Percentiles rank a stretch among this genome's conserved stretches.
These are phyloP conservation scores for Drosophila busckii DNA, from an alignment of 1,140 invertebrate species.

Conservation along the genomic window DNA sequence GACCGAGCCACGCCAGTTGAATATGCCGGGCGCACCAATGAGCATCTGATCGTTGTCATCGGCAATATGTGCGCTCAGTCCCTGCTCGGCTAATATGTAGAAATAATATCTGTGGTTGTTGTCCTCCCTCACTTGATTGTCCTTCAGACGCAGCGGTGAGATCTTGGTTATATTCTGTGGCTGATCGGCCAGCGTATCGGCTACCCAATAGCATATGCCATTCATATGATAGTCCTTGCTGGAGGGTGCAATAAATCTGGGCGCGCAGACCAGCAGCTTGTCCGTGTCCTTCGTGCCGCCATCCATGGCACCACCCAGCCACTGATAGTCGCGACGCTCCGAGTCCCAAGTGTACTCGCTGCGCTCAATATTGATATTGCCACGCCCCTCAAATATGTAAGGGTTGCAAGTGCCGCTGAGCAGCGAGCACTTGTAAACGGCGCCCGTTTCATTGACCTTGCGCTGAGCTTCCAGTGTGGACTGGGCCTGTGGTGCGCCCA, in stretches of 20 bases:
- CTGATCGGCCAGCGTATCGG: conserved; percentile 49
- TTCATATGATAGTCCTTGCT: conserved; percentile 73
- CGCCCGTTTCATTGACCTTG: conserved; percentile 71
- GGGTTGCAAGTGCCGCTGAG: conserved; percentile 45
- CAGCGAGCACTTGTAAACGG: conserved; percentile 66
- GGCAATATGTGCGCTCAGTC: conserved; percentile 80
- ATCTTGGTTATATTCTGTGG: conserved; percentile 55
- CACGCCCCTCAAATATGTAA: conserved; percentile 56
- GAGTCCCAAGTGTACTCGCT: conserved; percentile 61
- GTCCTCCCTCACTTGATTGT: conserved; percentile 37
- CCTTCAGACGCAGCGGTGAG: conserved; percentile 54
- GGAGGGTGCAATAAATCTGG: conserved; percentile 53
- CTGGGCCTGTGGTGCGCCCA: conserved; percentile 74
- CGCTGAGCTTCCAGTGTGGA: conserved; percentile 67
- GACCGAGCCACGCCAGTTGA: conserved; percentile 80
- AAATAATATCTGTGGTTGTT: conserved; percentile 59
- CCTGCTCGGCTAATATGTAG: conserved; percentile 81
- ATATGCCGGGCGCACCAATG: conserved; percentile 82
- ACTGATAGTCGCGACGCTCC: conserved; percentile 60
- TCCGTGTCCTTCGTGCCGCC: conserved; percentile 61
- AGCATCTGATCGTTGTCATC: conserved; percentile 79
- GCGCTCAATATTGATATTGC: conserved; percentile 31
- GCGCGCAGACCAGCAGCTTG: conserved; percentile 71
- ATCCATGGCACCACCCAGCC: conserved; percentile 76
- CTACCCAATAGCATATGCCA: conserved; percentile 79